phyloP scores from a whole-genome alignment of 2,888 invertebrate species.

The Beris chalybata region DNA sequence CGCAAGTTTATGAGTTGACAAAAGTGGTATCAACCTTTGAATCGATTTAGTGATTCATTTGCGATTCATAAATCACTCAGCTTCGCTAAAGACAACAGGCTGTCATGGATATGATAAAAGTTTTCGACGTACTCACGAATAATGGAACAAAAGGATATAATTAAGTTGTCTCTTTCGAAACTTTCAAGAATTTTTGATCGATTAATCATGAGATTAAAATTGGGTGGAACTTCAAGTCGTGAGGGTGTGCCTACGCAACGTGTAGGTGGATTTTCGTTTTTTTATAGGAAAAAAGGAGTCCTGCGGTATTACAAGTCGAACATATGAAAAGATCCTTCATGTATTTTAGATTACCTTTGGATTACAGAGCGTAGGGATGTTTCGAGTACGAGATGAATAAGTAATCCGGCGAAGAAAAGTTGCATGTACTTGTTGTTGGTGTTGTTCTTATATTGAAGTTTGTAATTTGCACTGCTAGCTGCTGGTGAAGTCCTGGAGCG shows the following conservation, averaged over 20 bases:
- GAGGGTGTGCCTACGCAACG: background rate
- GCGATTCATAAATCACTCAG: constrained; percentile 18
- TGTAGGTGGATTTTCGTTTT: background rate
- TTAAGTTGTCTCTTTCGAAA: constrained; percentile 13
- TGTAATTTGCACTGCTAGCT: no score
- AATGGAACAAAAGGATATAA: constrained; percentile 1
- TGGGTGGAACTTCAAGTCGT: no score
- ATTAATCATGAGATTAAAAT: no score
- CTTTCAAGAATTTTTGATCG: no score
- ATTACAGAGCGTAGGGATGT: constrained; percentile 1
- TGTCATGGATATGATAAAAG: background rate
- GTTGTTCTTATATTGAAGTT: no score
- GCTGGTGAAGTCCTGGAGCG: no score
- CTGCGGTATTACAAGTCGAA: background rate
- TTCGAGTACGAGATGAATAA: no score
- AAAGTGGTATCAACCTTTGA: no score
- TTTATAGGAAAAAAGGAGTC: background rate
- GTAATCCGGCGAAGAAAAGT: no score
- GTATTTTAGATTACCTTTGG: constrained; percentile 26
- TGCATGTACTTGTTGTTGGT: no score
- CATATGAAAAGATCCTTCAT: constrained; percentile 6
- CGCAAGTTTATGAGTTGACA: no score
- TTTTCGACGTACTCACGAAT: background rate
- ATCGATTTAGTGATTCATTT: background rate
- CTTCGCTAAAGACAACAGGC: background rate